Evolutionary conservation across 2,797 vertebrate genomes (phyloP).

Genomic region (Fratercula arctica): DNA sequence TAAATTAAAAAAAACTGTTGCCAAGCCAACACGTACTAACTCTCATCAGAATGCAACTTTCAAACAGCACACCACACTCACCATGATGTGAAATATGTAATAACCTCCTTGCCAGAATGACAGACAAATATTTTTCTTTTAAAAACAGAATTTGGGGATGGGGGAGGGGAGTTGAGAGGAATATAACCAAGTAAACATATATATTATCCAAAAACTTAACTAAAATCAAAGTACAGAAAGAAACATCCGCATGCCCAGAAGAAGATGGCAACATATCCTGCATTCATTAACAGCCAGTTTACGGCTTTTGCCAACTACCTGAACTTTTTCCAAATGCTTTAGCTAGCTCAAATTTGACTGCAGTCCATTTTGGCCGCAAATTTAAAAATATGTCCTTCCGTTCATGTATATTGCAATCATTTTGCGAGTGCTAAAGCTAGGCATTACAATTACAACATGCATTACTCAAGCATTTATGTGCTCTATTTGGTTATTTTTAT

Average conservation of each 20-base stretch:
- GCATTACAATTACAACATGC: conserved; percentile 50
- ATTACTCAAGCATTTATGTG: conserved; percentile 40
- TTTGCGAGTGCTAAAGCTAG: background rate
- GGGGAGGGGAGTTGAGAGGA: background rate
- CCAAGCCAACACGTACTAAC: background rate
- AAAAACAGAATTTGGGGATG: background rate
- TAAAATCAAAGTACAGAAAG: background rate
- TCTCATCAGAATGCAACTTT: background rate
- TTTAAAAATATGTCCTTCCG: conserved; percentile 44
- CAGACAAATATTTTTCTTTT: background rate
- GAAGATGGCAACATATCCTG: conserved; percentile 4
- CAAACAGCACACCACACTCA: background rate
- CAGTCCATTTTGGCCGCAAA: conserved; percentile 50
- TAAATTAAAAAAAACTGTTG: background rate
- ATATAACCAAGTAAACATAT: background rate
- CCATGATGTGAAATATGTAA: background rate
- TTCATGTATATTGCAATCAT: conserved; percentile 27
- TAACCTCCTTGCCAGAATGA: background rate
- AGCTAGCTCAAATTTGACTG: conserved; percentile 46
- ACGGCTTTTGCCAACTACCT: conserved; percentile 40
- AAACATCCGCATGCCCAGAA: background rate
- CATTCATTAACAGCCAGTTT: background rate
- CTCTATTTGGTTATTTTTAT: conserved; percentile 46
- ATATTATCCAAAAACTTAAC: background rate
- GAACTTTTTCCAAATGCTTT: conserved; percentile 48